Percentiles rank a stretch among this genome's conserved stretches.
These are phyloP conservation scores for Pituophis catenifer DNA, from an alignment of 2,113 vertebrate species.

Conservation along the genomic window DNA sequence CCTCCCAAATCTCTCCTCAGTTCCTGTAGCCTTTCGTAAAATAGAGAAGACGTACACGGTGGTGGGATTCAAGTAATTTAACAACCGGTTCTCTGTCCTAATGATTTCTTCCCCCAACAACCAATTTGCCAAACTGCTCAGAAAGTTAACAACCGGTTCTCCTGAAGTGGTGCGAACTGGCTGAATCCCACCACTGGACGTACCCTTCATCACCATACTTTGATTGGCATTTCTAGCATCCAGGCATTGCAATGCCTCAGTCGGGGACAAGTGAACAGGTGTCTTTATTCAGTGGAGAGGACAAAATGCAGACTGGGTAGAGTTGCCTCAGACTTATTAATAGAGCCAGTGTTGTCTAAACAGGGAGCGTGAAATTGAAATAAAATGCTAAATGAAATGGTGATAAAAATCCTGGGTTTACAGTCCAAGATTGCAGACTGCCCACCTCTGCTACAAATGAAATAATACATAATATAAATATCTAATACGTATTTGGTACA, in stretches of 20 bases:
- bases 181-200: too few species aligned
- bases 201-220: not conserved
- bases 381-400: not conserved
- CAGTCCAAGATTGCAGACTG: not conserved
- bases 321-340: not conserved
- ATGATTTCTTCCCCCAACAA: too few species aligned
- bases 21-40: not conserved
- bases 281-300: not conserved
- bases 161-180: too few species aligned
- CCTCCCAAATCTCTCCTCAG: not conserved
- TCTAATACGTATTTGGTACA: not conserved
- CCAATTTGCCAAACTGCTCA: too few species aligned
- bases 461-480: not conserved
- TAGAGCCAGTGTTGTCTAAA: not conserved
- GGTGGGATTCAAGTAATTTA: too few species aligned
- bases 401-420: not conserved
- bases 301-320: not conserved
- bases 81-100: too few species aligned
- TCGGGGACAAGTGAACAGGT: not conserved
- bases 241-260: not conserved
- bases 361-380: not conserved
- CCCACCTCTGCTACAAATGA: not conserved
- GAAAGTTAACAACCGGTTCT: too few species aligned
- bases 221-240: not conserved
- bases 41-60: not conserved